Base-by-base conservation (phyloP, 2,888 invertebrate genomes). In the Meta bourneti region DNA sequence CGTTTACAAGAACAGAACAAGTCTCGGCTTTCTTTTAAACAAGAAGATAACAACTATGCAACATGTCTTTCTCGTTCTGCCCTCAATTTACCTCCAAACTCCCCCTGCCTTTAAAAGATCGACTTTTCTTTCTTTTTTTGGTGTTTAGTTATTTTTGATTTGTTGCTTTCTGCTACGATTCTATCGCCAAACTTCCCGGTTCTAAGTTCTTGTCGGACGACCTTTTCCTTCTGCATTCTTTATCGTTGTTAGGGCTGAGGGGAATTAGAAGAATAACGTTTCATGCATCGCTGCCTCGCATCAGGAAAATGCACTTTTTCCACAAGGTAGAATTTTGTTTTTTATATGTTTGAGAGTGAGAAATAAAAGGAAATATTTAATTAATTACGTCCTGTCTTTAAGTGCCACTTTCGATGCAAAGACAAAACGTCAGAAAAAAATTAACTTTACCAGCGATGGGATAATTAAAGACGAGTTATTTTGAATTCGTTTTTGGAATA, bases 131-230 rank as follows among this genome's bases (percentile, higher is more conserved):
- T 78, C 69, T 54, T 16, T 54, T 34, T 78, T 86, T 34, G 69
- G 6, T 52, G 16, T 74, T 83, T 52, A 72, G 19, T 77, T 77
- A 49, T 75, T 85, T 86, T 75, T 71, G 49, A 69, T 61, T 61
- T 86, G 20, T 78, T 19, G 61, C 69, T 61, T 69, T 74, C 34
- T 70, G 49, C 78, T 69, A 51, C 70, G 71, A 78, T 83, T 83
- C 20, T 74, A 72, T 74, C 49, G 70, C 51, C 20, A 49, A 48
- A 78, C 78, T 86, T 86, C 86, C 86, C 78, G 49, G 78, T 86
- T 86, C 72, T 51, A 70, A 20, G 72, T 83, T 78, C 70, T 86
- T 78, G 85, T 86, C 61, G 34, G 70, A 78, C 86, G 52, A 86
- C 78, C 52, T 52, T 78, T 83, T 83, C 49, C 16, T 71, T 54